phyloP scores from a whole-genome alignment of 2,113 vertebrate genomes.

The Canis aureus region DNA sequence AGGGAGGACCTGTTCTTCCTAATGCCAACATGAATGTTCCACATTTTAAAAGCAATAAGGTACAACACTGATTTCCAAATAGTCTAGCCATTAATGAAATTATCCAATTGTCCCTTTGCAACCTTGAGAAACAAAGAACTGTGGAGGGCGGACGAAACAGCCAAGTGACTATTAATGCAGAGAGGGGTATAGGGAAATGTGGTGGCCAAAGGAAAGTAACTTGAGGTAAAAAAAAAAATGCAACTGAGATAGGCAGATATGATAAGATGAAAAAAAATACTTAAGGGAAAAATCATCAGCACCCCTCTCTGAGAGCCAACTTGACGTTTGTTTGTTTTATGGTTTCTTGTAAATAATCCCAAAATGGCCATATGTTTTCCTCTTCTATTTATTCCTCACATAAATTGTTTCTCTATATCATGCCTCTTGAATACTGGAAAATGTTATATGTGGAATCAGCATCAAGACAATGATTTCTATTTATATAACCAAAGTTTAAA shows the following conservation, averaged over 20 bases:
- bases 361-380: background rate
- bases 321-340: background rate
- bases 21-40: background rate
- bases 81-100: background rate
- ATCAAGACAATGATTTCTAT: background rate
- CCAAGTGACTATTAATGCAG: background rate
- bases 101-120: background rate
- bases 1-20: background rate
- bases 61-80: background rate
- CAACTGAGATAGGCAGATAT: background rate
- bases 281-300: background rate
- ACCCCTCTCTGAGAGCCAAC: background rate
- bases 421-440: conserved; percentile 12
- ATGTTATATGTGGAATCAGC: background rate
- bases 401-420: background rate
- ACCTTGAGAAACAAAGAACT: background rate
- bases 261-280: background rate
- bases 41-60: background rate
- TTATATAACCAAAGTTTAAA: conserved; percentile 15
- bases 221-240: background rate
- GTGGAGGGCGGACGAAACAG: background rate
- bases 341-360: background rate
- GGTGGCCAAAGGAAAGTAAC: background rate
- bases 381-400: background rate
- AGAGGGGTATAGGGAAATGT: background rate